These are phyloP conservation scores for Lochmaea crataegi DNA, from an alignment of 2,888 invertebrate genomes.

Conservation along the genomic window DNA sequence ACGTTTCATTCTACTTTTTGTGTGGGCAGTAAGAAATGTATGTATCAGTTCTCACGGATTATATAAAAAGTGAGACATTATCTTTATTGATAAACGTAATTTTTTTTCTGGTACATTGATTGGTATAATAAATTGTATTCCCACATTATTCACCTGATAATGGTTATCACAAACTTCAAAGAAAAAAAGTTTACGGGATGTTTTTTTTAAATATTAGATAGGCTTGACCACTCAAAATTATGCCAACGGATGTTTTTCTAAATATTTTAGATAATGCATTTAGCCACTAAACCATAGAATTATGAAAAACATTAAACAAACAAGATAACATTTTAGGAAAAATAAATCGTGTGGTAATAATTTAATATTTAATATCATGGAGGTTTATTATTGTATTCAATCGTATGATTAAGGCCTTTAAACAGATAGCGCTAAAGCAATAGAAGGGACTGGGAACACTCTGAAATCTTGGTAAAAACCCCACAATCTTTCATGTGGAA, in stretches of 20 bases:
- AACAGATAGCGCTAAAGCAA: no score
- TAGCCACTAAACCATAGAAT: not conserved
- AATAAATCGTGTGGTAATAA: no score
- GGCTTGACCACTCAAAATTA: not conserved
- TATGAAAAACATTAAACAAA: not conserved
- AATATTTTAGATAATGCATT: not conserved
- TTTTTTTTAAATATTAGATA: not conserved
- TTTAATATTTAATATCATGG: no score
- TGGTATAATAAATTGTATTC: not conserved
- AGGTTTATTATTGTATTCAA: no score
- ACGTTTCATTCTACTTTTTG: not conserved
- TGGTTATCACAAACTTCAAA: constrained; percentile 1
- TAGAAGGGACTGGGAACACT: no score
- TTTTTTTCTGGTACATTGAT: not conserved
- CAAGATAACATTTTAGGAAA: not conserved
- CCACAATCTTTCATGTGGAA: no score
- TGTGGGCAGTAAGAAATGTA: constrained; percentile 4
- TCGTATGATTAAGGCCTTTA: no score
- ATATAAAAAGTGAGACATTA: not conserved
- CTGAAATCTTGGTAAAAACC: no score
- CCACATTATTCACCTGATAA: constrained; percentile 16
- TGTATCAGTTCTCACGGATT: constrained; percentile 4
- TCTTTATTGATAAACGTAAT: constrained; percentile 13
- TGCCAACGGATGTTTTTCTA: constrained; percentile 3
- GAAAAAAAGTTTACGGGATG: not conserved